Conservation (phyloP, 2,888 invertebrate genomes). For the Cremastinae sp. region DNA sequence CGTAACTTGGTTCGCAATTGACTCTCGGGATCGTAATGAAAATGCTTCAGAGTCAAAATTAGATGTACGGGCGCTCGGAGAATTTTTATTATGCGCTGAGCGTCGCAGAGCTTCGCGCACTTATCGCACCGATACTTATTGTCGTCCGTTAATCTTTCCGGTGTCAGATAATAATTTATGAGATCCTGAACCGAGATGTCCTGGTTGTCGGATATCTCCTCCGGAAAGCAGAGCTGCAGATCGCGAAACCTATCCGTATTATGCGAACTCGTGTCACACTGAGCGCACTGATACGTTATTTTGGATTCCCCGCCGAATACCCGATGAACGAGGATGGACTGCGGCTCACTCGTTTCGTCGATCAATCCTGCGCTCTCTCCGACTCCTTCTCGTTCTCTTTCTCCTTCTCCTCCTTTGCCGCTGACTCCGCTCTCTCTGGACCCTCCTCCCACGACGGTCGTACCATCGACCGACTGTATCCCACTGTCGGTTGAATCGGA, state of each 20-base stretch:
- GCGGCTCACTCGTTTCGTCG: constrained; percentile 61
- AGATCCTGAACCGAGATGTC: constrained; percentile 88
- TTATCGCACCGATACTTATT: constrained; percentile 91
- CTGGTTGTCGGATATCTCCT: constrained; percentile 76
- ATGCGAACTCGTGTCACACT: constrained; percentile 87
- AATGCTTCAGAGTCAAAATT: constrained; percentile 90
- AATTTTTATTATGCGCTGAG: constrained; percentile 86
- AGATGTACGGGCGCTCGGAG: constrained; percentile 89
- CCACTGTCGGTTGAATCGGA: constrained; percentile 79
- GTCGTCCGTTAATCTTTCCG: constrained; percentile 89
- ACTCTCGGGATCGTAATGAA: constrained; percentile 87
- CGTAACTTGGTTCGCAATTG: constrained; percentile 90
- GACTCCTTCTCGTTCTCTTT: too few species aligned
- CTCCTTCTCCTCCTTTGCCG: constrained; percentile 15
- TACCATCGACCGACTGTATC: constrained; percentile 79
- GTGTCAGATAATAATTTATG: constrained; percentile 88
- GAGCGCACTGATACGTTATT: constrained; percentile 88
- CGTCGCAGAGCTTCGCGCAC: constrained; percentile 88
- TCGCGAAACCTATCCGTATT: constrained; percentile 91
- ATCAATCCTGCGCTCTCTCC: too few species aligned
- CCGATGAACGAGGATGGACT: constrained; percentile 83
- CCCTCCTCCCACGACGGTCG: constrained; percentile 67
- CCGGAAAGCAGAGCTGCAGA: constrained; percentile 89
- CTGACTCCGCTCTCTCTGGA: constrained; percentile 33
- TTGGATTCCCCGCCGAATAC: constrained; percentile 89